These are phyloP conservation scores for Formica selysi DNA, from an alignment of 1,140 invertebrate genomes.

Conservation along the genomic window DNA sequence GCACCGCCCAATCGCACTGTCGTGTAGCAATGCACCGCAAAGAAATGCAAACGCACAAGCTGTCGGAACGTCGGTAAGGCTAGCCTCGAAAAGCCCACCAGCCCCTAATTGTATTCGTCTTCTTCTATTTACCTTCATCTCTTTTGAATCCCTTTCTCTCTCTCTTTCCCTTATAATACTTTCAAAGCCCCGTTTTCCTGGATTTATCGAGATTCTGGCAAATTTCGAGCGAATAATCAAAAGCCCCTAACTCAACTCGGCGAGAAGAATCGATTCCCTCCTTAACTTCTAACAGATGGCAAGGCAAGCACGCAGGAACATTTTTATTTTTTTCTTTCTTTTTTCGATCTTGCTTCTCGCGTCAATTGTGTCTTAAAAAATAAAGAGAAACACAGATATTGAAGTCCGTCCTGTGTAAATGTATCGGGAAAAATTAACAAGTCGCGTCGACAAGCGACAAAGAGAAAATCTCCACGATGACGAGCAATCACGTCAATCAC, in stretches of 20 bases:
- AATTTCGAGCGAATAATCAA: conserved; percentile 12
- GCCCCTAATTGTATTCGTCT: conserved; percentile 54
- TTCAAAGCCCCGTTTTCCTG: neutral
- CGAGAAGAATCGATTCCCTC: neutral
- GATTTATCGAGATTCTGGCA: neutral
- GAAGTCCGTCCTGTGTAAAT: neutral
- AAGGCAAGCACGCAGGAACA: conserved; percentile 29
- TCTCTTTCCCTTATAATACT: neutral
- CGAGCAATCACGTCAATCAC: neutral
- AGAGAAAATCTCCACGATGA: conserved; percentile 4
- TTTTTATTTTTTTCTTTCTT: conserved; percentile 37
- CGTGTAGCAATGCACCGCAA: conserved; percentile 48
- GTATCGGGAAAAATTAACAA: conserved; percentile 11
- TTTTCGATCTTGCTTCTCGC: conserved; percentile 15
- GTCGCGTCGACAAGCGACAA: conserved; percentile 13
- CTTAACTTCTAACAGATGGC: conserved; percentile 19
- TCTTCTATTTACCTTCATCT: neutral
- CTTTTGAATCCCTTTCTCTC: neutral
- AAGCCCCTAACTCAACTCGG: neutral
- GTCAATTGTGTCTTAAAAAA: conserved; percentile 1
- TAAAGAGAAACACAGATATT: neutral
- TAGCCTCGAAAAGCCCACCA: conserved; percentile 50
- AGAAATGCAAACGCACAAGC: conserved; percentile 48
- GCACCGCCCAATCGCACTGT: conserved; percentile 36
- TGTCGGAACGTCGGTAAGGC: conserved; percentile 56